Percentiles rank a stretch among this genome's conserved stretches.
Evolutionary conservation across 2,113 vertebrate genomes (phyloP).

Genomic region (Pteropus alecto): DNA sequence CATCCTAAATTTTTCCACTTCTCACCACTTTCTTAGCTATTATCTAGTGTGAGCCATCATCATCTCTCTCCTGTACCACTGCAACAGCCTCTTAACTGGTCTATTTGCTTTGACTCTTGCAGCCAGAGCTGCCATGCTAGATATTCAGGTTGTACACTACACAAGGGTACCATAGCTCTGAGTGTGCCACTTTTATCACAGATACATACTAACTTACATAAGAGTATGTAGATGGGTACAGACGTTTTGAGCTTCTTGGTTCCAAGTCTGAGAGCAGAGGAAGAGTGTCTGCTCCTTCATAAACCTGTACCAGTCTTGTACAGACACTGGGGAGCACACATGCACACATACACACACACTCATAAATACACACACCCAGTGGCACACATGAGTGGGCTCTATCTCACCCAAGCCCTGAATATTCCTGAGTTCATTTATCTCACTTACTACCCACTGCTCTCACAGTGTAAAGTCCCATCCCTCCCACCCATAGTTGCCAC

Average conservation of each 20-base stretch:
- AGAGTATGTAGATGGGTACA: conserved; percentile 1
- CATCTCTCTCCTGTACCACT: not conserved
- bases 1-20: not conserved
- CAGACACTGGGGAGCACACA: not conserved
- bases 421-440: not conserved
- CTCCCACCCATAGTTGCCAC: not conserved
- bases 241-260: conserved; percentile 11
- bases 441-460: not conserved
- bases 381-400: not conserved
- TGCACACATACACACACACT: not conserved
- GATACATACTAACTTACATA: conserved; percentile 12
- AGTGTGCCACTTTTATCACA: conserved; percentile 28
- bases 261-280: not conserved
- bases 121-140: not conserved
- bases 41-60: not conserved
- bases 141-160: conserved; percentile 9
- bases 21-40: not conserved
- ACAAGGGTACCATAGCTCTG: not conserved
- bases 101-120: not conserved
- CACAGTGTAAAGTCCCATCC: not conserved
- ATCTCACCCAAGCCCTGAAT: not conserved
- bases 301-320: not conserved
- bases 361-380: not conserved
- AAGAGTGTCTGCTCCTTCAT: conserved; percentile 8
- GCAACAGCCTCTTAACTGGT: not conserved